phyloP scores from a whole-genome alignment of 2,113 vertebrate species.

The Scalopus aquaticus region DNA sequence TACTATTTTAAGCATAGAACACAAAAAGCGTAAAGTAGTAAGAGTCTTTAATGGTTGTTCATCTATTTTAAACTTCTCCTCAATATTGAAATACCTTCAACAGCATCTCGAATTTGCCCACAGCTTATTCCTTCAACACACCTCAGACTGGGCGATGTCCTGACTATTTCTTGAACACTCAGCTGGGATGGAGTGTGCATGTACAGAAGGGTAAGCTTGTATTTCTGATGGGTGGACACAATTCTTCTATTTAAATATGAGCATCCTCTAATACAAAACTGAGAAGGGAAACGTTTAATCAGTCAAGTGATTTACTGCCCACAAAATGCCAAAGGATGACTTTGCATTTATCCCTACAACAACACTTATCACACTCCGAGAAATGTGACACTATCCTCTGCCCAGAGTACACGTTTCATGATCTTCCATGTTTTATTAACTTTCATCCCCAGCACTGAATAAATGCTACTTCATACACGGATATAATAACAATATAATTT shows the following conservation, averaged over 20 bases:
- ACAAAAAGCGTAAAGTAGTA: neutral
- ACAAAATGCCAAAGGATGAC: neutral
- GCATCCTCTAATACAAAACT: neutral
- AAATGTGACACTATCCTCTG: neutral
- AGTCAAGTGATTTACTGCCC: neutral
- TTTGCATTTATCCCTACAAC: neutral
- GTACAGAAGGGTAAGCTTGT: neutral
- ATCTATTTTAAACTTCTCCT: neutral
- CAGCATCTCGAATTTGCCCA: neutral
- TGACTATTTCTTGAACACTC: neutral
- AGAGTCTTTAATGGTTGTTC: neutral
- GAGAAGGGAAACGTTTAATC: neutral
- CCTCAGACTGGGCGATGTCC: neutral
- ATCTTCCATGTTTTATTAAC: neutral
- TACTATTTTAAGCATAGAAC: neutral
- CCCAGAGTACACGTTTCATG: neutral
- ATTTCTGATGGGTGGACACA: neutral
- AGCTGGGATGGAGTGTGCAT: neutral
- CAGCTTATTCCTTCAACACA: neutral
- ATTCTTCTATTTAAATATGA: neutral
- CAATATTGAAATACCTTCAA: neutral
- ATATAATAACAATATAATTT: neutral
- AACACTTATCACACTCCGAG: neutral
- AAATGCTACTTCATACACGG: neutral
- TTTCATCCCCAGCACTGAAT: neutral